These are phyloP conservation scores for Aricia agestis DNA, from an alignment of 1,140 invertebrate species.

Conservation along the genomic window DNA sequence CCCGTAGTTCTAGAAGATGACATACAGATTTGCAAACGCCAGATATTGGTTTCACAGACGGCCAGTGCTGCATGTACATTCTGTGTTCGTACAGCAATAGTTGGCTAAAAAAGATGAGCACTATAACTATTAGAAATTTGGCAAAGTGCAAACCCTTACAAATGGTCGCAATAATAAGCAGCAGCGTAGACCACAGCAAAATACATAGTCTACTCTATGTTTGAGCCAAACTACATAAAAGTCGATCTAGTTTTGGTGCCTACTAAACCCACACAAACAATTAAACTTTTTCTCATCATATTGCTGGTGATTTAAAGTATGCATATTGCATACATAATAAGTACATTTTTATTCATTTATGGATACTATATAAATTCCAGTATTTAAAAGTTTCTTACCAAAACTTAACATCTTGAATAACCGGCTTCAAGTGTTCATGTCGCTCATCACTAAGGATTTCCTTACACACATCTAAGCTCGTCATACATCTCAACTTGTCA, in stretches of 20 bases:
- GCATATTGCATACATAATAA: no score
- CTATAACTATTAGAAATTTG: not conserved
- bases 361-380: no score
- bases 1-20: slow-evolving; percentile 27
- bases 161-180: not conserved
- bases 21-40: slow-evolving; percentile 46
- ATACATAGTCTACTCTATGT: no score
- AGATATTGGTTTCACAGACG: slow-evolving; percentile 45
- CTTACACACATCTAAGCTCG: slow-evolving; percentile 42
- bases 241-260: no score
- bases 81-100: slow-evolving; percentile 48
- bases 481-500: slow-evolving; percentile 33
- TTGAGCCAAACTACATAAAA: no score
- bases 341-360: no score
- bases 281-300: no score
- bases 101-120: slow-evolving; percentile 34
- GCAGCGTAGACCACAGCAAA: no score
- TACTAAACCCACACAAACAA: no score
- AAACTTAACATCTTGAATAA: slow-evolving; percentile 47
- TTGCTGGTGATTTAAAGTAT: no score
- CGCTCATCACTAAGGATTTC: slow-evolving; percentile 29
- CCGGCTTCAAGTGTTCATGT: slow-evolving; percentile 50
- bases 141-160: no score
- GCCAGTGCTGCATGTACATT: slow-evolving; percentile 55
- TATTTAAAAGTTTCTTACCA: slow-evolving; percentile 38